Conservation (phyloP, 2,888 invertebrate species). For the Dryadula phaetusa region DNA sequence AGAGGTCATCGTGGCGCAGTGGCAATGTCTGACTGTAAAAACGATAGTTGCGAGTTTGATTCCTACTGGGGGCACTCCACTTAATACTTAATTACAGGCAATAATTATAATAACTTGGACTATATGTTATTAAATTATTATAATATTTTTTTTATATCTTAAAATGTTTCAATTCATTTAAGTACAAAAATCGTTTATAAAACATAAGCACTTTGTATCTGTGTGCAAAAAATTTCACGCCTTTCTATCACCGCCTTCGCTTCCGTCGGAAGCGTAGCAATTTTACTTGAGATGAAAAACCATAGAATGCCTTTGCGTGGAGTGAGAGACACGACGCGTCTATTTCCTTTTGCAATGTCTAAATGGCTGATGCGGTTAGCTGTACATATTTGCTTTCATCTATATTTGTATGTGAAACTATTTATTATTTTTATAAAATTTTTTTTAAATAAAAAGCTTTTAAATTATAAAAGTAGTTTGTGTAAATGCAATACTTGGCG, state of each 20-base stretch:
- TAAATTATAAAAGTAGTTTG: background rate
- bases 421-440: no score
- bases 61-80: no score
- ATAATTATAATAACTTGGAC: no score
- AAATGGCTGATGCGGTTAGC: background rate
- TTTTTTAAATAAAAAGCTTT: no score
- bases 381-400: background rate
- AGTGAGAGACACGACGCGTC: background rate
- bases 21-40: no score
- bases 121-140: no score
- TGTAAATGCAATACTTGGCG: no score
- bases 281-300: constrained; percentile 11
- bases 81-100: no score
- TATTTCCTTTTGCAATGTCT: constrained; percentile 5
- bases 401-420: no score
- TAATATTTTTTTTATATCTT: no score
- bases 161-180: background rate
- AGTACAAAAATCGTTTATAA: background rate
- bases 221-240: background rate
- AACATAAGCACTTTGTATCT: background rate
- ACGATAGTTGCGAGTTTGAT: no score
- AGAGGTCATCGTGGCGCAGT: no score
- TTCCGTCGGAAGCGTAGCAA: constrained; percentile 11
- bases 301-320: background rate
- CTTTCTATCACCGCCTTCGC: constrained; percentile 2